A percentile compares a stretch with the other conserved stretches of the same genome.
phyloP scores from a whole-genome alignment of 2,797 vertebrate species.

The Remorina albescens region DNA sequence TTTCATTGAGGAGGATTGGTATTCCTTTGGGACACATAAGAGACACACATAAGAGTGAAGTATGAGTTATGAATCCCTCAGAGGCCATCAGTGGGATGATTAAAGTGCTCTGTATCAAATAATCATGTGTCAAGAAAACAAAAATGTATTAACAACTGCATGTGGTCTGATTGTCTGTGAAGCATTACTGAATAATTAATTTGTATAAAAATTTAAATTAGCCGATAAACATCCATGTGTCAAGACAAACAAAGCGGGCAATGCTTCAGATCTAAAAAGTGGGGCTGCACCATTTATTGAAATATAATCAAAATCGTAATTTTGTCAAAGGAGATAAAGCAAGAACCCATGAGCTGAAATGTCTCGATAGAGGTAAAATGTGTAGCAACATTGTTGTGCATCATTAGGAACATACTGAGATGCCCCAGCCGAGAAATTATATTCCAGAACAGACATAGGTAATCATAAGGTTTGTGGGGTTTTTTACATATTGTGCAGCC shows the following conservation, averaged over 20 bases:
- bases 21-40: slow-evolving; percentile 33
- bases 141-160: neutral
- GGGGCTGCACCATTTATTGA: too few relatives aligned
- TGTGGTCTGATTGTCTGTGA: neutral
- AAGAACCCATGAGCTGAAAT: neutral
- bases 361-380: too few relatives aligned
- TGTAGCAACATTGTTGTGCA: too few relatives aligned
- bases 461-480: too few relatives aligned
- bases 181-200: neutral
- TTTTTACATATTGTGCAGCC: too few relatives aligned
- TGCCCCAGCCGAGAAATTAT: too few relatives aligned
- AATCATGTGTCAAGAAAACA: slow-evolving; percentile 1
- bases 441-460: too few relatives aligned
- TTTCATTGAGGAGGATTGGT: slow-evolving; percentile 24
- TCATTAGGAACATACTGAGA: too few relatives aligned
- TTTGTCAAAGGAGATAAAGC: too few relatives aligned
- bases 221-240: neutral
- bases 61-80: slow-evolving; percentile 6
- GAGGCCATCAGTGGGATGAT: slow-evolving; percentile 15
- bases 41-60: slow-evolving; percentile 12
- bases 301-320: too few relatives aligned
- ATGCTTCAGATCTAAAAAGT: too few relatives aligned
- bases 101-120: slow-evolving; percentile 20
- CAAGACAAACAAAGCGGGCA: too few relatives aligned
- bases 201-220: neutral